A percentile compares a stretch with the other conserved stretches of the same genome.
These are phyloP conservation scores for Hemiprocne comata DNA, from an alignment of 2,113 vertebrate genomes.

Conservation along the genomic window DNA sequence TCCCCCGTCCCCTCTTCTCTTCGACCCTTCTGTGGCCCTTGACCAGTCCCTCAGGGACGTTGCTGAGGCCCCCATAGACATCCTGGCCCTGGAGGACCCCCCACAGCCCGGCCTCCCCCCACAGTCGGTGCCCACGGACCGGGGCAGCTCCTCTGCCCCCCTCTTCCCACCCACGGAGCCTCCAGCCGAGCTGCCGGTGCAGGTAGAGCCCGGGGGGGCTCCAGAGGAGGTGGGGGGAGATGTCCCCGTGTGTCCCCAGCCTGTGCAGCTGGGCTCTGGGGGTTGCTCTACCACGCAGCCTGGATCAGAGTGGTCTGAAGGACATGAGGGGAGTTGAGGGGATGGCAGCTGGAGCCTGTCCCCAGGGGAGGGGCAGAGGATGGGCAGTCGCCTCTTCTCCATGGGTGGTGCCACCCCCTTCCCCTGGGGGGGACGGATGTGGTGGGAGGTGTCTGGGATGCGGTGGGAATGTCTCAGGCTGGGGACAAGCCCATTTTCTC, in stretches of 20 bases:
- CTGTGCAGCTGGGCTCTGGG: too few species aligned
- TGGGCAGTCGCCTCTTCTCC: neutral
- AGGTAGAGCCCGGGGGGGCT: neutral
- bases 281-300: too few species aligned
- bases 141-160: neutral
- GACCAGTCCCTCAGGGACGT: constrained; percentile 86
- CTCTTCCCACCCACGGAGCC: neutral
- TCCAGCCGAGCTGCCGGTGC: neutral
- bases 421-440: neutral
- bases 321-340: fast-evolving
- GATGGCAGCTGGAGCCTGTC: neutral
- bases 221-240: neutral
- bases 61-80: constrained; percentile 85
- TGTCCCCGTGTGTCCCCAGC: too few species aligned
- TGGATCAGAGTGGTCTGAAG: too few species aligned
- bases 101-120: constrained; percentile 50
- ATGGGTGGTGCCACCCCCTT: neutral
- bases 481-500: neutral
- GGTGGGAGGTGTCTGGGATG: neutral
- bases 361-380: neutral
- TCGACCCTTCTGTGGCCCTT: constrained; percentile 87
- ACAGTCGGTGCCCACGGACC: neutral
- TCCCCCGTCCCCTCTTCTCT: constrained; percentile 92
- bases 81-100: constrained; percentile 80
- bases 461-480: neutral